These are phyloP conservation scores for Neolamprologus brichardi DNA, from an alignment of 2,113 vertebrate species.

Conservation along the genomic window DNA sequence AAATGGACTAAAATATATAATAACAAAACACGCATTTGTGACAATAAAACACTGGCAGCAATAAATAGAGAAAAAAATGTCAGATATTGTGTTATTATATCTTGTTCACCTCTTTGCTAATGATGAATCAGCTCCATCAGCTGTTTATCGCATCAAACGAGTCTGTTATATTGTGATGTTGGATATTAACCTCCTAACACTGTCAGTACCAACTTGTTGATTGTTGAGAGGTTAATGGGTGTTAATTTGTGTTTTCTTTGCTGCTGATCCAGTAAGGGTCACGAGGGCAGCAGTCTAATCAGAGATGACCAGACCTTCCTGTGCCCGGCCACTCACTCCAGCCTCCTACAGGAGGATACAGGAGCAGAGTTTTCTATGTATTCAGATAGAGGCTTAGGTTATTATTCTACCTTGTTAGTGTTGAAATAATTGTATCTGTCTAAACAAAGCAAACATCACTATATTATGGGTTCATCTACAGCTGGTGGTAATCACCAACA, in stretches of 20 bases:
- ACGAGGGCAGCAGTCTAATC: background rate
- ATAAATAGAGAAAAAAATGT: background rate
- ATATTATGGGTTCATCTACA: background rate
- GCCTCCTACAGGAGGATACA: background rate
- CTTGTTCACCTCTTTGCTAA: background rate
- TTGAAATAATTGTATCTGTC: background rate
- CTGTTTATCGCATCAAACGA: background rate
- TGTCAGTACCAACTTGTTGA: background rate
- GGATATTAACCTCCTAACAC: background rate
- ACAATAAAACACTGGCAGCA: background rate
- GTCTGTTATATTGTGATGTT: background rate
- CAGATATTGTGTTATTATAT: background rate
- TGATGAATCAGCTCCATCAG: background rate
- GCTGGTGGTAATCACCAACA: background rate
- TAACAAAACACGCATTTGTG: background rate
- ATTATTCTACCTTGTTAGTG: background rate
- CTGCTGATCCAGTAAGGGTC: background rate
- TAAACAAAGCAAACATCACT: background rate
- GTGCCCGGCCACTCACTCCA: background rate
- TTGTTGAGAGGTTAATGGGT: background rate
- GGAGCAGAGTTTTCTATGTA: background rate
- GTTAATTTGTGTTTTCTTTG: background rate
- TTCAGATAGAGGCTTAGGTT: background rate
- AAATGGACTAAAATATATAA: background rate
- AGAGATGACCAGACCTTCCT: background rate